Conservation (phyloP, 2,888 invertebrate species). For the Ormia ochracea region DNA sequence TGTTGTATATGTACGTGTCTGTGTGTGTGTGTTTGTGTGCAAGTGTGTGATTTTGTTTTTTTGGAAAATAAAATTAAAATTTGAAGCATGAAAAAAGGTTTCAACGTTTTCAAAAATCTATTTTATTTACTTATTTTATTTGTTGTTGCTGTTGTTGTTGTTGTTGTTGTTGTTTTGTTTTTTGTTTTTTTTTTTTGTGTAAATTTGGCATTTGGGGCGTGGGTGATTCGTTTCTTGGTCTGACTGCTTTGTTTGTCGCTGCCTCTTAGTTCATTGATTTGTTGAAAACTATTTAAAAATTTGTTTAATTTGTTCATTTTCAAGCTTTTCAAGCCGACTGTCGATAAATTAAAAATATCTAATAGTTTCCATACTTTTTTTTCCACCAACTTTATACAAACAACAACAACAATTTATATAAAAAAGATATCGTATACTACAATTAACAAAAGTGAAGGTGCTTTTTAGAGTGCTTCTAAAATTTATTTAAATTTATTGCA, state of each 20-base stretch:
- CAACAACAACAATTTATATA: constrained; percentile 9
- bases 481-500: constrained; percentile 38
- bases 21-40: constrained; percentile 44
- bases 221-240: constrained; percentile 46
- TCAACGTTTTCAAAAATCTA: constrained; percentile 28
- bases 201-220: constrained; percentile 41
- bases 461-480: constrained; percentile 19
- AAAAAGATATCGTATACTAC: too few relatives aligned
- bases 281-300: constrained; percentile 60
- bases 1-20: neutral
- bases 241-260: constrained; percentile 34
- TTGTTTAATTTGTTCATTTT: constrained; percentile 57
- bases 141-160: neutral
- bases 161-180: neutral
- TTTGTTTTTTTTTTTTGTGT: neutral
- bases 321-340: constrained; percentile 3
- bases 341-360: constrained; percentile 52
- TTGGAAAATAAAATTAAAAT: constrained; percentile 26
- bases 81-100: constrained; percentile 33
- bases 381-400: constrained; percentile 1
- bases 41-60: constrained; percentile 15
- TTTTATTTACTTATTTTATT: too few relatives aligned
- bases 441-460: constrained; percentile 56
- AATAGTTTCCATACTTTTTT: neutral
- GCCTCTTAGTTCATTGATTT: constrained; percentile 39